Evolutionary conservation across 2,797 vertebrate genomes (phyloP), one percentile per base, ranked within the genome.

Genomic region (Thripadectes ignobilis): DNA sequence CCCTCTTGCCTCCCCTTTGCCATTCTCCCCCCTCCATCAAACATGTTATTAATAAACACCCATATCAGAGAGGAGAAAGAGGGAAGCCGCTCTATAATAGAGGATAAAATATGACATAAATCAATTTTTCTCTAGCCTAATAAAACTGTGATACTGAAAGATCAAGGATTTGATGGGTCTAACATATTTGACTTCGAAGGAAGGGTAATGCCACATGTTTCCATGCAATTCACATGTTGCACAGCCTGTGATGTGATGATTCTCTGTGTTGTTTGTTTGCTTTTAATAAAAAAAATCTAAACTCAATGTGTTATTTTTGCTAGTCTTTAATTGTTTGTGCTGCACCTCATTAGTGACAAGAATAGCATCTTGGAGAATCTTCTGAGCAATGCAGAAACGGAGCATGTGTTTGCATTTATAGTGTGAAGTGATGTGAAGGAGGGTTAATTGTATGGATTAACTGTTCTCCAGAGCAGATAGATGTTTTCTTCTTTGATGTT

Each of bases 361-460:
- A 93, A 92, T 86, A 93, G 58, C 71, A 76, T 84, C 76, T 92
- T 86, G 85, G 85, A 89, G 82, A 58, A 77, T 91, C 91, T 91
- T 92, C 82, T 80, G 73, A 95, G 73, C 58, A 83, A 6, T 76
- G 30, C 58, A 71, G 75, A 85, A 77, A n/a, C 1, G 23, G 61
- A 95, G 77, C 79, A 81, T 69, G 85, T 86, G 88, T 81, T 95
- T 0, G 0, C 66, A 76, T 86, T 94, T 90, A 36, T 38, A 62
- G 69, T 54, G 49, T 81, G 79, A 58, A 93, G 69, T 68, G 94
- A 76, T 75, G 74, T 90, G 88, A 85, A 73, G 46, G 76, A 78
- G 76, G 76, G 89, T 94, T 95, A 88, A 88, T 80, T 95, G 93
- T 71, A 26, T 34, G 88, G 82, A 96, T 94, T 91, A 94, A 81